Conservation (phyloP, 2,113 vertebrate species). For the Noctilio leporinus region DNA sequence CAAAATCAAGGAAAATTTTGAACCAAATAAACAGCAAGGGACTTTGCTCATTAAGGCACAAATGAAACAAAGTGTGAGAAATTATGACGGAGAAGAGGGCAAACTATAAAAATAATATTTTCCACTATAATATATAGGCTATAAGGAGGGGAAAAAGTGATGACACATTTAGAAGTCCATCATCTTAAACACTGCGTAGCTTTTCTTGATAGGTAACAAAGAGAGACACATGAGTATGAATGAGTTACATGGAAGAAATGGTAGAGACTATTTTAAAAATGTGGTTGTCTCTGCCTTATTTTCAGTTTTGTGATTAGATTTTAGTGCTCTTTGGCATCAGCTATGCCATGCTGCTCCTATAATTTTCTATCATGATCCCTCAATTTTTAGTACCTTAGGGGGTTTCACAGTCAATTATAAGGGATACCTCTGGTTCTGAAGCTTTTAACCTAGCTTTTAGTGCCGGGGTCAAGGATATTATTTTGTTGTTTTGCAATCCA, state of each 20-base stretch:
- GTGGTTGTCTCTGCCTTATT: not conserved
- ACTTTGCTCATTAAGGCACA: not conserved
- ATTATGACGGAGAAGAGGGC: not conserved
- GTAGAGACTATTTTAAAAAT: not conserved
- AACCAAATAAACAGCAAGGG: not conserved
- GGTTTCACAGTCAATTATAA: conserved; percentile 45
- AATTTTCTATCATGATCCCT: conserved; percentile 40
- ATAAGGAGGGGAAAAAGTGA: not conserved
- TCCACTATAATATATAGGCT: not conserved
- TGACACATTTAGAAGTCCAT: not conserved
- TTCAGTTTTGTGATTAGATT: conserved; percentile 42
- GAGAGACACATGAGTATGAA: not conserved
- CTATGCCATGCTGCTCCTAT: not conserved
- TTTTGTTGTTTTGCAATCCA: not conserved
- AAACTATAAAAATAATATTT: not conserved
- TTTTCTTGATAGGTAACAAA: not conserved
- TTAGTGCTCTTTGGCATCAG: not conserved
- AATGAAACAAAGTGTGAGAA: not conserved
- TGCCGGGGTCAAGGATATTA: conserved; percentile 4
- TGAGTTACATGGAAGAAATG: not conserved
- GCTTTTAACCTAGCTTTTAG: conserved; percentile 30
- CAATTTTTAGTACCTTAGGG: conserved; percentile 10
- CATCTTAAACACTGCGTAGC: not conserved
- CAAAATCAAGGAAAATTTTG: not conserved
- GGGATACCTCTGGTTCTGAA: not conserved